Evolutionary conservation across 1,140 invertebrate genomes (phyloP), one percentile per base, ranked within the genome.

Genomic region (Caenorhabditis briggsae): DNA sequence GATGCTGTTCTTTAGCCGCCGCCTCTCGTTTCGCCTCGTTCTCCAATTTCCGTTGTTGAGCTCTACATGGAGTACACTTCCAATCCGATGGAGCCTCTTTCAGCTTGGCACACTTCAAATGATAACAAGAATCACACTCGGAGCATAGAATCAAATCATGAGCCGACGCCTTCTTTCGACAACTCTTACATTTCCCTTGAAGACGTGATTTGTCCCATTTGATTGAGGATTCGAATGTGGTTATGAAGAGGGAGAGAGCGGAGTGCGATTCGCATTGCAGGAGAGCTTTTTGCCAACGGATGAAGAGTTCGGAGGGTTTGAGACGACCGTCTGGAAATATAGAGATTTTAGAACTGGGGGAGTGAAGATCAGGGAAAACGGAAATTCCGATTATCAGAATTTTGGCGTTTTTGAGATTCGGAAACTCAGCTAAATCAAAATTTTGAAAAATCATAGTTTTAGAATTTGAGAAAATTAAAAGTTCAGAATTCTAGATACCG

Each of bases 151-250:
- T 25, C 11, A 85, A 41, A 1, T 43, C 48, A 20, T 87, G 50
- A 50, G 83, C 61, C 3, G 61, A n/a, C 6, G 83, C 86, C 50
- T 87, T 87, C 20, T 50, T n/a, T 7, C 86, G 56, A 48, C 86
- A 87, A 6, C n/a, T 14, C 2, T 59, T 55, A 53, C 86, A 87
- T 87, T 87, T 87, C 16, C 83, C 86, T 82, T 87, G 86, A 58
- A 87, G 83, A 23, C 86, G 58, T 25, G 20, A 43, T 41, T 85
- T 87, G 16, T 65, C 84, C 86, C 86, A 87, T 25, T 86, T 61
- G 53, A 87, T 87, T 5, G 61, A n/a, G 2, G 20, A 18, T 55
- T 87, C 86, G 83, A 87, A 61, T n/a, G 86, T 87, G 12, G 82
- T 48, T 16, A 85, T 64, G 46, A 61, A 87, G 23, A 87, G 83